Conservation (phyloP, 2,888 invertebrate genomes). For the Pecten maximus region DNA sequence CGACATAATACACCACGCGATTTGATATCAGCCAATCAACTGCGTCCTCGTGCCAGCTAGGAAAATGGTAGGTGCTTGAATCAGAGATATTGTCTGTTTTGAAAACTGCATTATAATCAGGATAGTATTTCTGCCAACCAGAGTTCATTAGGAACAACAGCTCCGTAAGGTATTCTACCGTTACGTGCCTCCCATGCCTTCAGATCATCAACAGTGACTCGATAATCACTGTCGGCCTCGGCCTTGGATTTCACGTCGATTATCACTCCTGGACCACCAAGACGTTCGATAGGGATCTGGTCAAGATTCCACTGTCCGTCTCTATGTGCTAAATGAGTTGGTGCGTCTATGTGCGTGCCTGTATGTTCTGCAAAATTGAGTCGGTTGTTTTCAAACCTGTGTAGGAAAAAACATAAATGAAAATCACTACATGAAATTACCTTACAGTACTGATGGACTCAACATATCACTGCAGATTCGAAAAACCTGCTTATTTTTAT, state of each 20-base stretch:
- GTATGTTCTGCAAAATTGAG: constrained; percentile 43
- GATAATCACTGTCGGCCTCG: constrained; percentile 43
- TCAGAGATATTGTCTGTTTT: constrained; percentile 33
- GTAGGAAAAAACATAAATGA: constrained; percentile 22
- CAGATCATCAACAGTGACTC: constrained; percentile 45
- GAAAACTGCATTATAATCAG: constrained; percentile 45
- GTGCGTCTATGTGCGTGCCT: constrained; percentile 50
- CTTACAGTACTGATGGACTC: too few species aligned
- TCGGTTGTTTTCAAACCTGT: constrained; percentile 48
- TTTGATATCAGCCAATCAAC: constrained; percentile 52
- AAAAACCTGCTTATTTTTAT: too few species aligned
- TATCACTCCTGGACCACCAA: constrained; percentile 51
- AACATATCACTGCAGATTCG: too few species aligned
- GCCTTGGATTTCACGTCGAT: constrained; percentile 49
- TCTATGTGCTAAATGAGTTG: constrained; percentile 27
- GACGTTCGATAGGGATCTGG: constrained; percentile 47
- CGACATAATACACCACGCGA: constrained; percentile 51
- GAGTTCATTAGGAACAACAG: constrained; percentile 53
- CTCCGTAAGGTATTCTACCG: constrained; percentile 47
- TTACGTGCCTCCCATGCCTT: constrained; percentile 47
- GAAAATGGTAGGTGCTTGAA: constrained; percentile 45
- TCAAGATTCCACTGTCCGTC: constrained; percentile 13
- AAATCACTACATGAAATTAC: too few species aligned
- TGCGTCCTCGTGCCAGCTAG: constrained; percentile 45
- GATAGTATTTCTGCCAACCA: constrained; percentile 48